A percentile compares a stretch with the other conserved stretches of the same genome.
These are phyloP conservation scores for Pherbina coryleti DNA, from an alignment of 2,888 invertebrate species.

Conservation along the genomic window DNA sequence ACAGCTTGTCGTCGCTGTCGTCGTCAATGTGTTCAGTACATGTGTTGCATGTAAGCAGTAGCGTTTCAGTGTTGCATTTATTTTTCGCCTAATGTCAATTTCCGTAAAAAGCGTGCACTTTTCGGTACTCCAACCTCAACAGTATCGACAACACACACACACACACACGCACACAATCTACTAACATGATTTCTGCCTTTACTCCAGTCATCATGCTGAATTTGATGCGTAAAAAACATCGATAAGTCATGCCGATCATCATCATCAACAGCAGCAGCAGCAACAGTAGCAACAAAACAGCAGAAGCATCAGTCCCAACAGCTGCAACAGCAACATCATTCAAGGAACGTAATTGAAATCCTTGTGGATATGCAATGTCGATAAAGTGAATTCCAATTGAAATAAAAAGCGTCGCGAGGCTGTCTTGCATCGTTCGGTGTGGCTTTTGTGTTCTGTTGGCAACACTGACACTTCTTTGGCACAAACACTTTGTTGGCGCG, in stretches of 20 bases:
- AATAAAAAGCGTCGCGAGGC: constrained; percentile 20
- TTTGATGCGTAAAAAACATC: constrained; percentile 18
- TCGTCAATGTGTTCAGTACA: no score
- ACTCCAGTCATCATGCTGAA: constrained; percentile 38
- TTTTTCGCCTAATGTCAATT: constrained; percentile 17
- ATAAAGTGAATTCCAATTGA: constrained; percentile 38
- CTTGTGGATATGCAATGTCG: constrained; percentile 25
- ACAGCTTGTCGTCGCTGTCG: no score
- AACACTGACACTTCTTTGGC: constrained; percentile 14
- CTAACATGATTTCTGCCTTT: constrained; percentile 42
- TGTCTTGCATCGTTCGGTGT: not conserved
- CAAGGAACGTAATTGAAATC: constrained; percentile 17
- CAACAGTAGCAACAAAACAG: constrained; percentile 51
- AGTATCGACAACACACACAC: not conserved
- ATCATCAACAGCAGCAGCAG: constrained; percentile 48
- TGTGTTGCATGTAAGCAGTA: not conserved
- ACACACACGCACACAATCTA: not conserved
- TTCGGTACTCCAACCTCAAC: not conserved
- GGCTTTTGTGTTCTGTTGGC: constrained; percentile 10
- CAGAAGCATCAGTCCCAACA: not conserved
- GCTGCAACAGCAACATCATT: constrained; percentile 2
- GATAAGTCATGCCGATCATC: constrained; percentile 26
- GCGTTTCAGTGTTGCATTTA: constrained; percentile 4
- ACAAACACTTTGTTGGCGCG: constrained; percentile 5
- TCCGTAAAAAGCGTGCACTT: not conserved